Conservation (phyloP, 1,140 invertebrate species). For the Phenacoccus solenopsis region DNA sequence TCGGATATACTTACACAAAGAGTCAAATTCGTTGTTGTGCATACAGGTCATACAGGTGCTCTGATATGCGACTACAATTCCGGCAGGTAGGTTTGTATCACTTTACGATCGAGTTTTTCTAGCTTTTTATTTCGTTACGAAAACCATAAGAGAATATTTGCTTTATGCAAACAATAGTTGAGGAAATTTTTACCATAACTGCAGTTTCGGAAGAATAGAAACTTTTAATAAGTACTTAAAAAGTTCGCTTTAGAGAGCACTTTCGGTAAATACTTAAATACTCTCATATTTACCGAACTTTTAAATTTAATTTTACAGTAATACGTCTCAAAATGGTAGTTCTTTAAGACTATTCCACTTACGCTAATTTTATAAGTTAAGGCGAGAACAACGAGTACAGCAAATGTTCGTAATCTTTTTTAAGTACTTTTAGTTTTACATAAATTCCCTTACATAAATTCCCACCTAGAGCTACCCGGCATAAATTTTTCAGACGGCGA, state of each 20-base stretch:
- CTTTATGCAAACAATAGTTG: not conserved
- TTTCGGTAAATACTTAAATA: slow-evolving; percentile 17
- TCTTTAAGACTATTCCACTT: slow-evolving; percentile 4
- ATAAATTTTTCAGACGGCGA: not conserved
- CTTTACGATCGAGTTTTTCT: too few relatives aligned
- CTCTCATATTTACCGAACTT: slow-evolving; percentile 7
- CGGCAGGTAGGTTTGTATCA: too few relatives aligned
- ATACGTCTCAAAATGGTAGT: slow-evolving; percentile 9
- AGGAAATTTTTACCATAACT: not conserved
- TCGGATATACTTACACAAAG: too few relatives aligned
- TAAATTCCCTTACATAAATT: too few relatives aligned
- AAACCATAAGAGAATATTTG: not conserved
- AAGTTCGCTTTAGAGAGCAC: not conserved
- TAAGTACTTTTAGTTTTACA: not conserved
- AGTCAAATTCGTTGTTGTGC: too few relatives aligned
- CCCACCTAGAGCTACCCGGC: too few relatives aligned
- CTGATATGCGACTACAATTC: too few relatives aligned
- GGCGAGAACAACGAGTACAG: not conserved
- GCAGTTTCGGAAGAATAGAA: slow-evolving; percentile 4
- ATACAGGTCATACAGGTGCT: too few relatives aligned
- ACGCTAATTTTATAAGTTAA: slow-evolving; percentile 7
- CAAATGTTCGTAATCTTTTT: not conserved
- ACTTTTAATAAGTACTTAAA: slow-evolving; percentile 10
- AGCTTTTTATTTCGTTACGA: too few relatives aligned
- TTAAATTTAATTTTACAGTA: slow-evolving; percentile 8